Evolutionary conservation across 2,797 vertebrate genomes (phyloP).

Genomic region (Tarsius wallacei): DNA sequence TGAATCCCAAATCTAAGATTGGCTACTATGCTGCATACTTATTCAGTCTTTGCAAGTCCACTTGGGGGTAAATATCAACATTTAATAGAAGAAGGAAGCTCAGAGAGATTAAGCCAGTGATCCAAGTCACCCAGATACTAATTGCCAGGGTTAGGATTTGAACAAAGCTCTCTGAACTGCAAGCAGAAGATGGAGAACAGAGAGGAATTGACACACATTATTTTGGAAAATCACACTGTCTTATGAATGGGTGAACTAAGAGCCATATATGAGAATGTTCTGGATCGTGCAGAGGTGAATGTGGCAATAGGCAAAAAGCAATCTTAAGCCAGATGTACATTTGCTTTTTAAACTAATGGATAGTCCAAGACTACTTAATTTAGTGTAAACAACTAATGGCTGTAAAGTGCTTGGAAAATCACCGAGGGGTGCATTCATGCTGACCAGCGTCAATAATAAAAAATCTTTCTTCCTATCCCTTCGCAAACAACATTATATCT

Average conservation of each 20-base stretch:
- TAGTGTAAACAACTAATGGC: conserved; percentile 50
- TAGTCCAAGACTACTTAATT: conserved; percentile 41
- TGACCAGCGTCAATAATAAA: conserved; percentile 38
- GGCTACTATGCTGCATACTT: background rate
- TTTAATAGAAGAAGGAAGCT: background rate
- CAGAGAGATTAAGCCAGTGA: background rate
- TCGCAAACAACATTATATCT: background rate
- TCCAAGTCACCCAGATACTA: background rate
- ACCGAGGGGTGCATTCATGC: background rate
- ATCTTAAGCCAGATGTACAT: conserved; percentile 26
- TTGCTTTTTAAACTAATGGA: conserved; percentile 43
- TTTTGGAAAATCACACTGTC: background rate
- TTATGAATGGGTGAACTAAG: background rate
- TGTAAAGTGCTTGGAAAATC: conserved; percentile 66
- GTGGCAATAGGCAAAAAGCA: background rate
- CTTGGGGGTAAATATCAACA: background rate
- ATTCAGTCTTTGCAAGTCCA: background rate
- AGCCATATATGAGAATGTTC: background rate
- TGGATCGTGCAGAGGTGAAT: background rate
- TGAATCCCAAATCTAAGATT: background rate
- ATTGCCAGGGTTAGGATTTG: conserved; percentile 4
- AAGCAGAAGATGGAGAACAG: background rate
- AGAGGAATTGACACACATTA: background rate
- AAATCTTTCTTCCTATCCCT: background rate
- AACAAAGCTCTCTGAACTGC: background rate